Evolutionary conservation across 2,113 vertebrate genomes (phyloP).

Genomic region (Quiscalus mexicanus): DNA sequence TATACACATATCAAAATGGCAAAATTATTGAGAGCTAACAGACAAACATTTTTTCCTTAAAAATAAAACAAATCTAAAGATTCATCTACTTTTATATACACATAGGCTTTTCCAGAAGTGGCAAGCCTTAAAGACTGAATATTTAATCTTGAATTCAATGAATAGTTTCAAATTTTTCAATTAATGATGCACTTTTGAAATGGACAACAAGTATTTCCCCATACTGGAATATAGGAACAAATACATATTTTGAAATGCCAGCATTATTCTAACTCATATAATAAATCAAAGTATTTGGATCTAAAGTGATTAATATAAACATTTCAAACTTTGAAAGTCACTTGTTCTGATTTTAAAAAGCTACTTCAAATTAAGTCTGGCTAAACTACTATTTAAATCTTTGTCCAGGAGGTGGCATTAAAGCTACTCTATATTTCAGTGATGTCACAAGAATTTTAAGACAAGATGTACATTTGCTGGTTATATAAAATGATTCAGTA

Average conservation of each 20-base stretch:
- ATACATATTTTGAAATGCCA: not conserved
- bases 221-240: not conserved
- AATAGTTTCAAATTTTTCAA: not conserved
- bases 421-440: not conserved
- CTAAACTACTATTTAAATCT: not conserved
- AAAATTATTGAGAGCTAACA: not conserved
- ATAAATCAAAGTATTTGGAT: not conserved
- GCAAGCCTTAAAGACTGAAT: not conserved
- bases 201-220: not conserved
- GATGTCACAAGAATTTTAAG: not conserved
- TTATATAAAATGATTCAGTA: not conserved
- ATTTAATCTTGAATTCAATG: not conserved
- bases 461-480: not conserved
- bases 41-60: not conserved
- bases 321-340: not conserved
- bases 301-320: not conserved
- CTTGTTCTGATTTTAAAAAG: not conserved
- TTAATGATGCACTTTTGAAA: not conserved
- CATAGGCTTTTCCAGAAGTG: not conserved
- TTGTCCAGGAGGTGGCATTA: conserved; percentile 66
- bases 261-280: not conserved
- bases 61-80: not conserved
- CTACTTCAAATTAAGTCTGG: not conserved
- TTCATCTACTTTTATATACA: not conserved
- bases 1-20: not conserved